A percentile compares a stretch with the other conserved stretches of the same genome.
phyloP scores from a whole-genome alignment of 2,113 vertebrate genomes.

The Dendrocopos noguchii region DNA sequence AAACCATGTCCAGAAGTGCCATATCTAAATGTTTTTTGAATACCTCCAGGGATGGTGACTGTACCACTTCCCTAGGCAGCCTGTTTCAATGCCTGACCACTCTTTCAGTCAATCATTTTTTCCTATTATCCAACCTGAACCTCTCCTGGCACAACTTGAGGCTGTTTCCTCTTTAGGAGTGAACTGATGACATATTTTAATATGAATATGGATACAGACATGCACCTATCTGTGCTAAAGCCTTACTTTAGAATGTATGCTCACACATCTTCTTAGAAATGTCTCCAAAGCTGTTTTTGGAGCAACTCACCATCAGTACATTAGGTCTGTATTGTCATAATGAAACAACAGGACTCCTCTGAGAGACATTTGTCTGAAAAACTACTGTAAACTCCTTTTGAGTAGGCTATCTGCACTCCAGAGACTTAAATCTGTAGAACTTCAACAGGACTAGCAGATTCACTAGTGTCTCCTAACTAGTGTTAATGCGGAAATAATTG shows the following conservation, averaged over 20 bases:
- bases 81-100: too few species aligned
- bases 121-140: too few species aligned
- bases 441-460: background rate
- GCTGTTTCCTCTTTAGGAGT: background rate
- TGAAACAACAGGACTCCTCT: slow-evolving; percentile 23
- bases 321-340: background rate
- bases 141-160: too few species aligned
- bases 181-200: background rate
- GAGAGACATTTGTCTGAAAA: slow-evolving; percentile 40
- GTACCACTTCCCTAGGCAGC: too few species aligned
- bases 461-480: slow-evolving; percentile 1
- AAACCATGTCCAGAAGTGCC: too few species aligned
- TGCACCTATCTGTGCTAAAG: background rate
- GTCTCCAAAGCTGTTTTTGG: slow-evolving; percentile 12
- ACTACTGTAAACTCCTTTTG: slow-evolving; percentile 36
- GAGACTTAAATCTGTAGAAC: slow-evolving; percentile 42
- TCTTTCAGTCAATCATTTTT: too few species aligned
- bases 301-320: too few species aligned
- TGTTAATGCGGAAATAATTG: slow-evolving; percentile 41
- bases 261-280: background rate
- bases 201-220: rapidly evolving
- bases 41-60: too few species aligned
- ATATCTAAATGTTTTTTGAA: too few species aligned
- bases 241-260: background rate
- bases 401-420: slow-evolving; percentile 22